Evolutionary conservation across 2,888 invertebrate species (phyloP), one percentile per base, ranked within the genome.

Genomic region (Drosophila differens): DNA sequence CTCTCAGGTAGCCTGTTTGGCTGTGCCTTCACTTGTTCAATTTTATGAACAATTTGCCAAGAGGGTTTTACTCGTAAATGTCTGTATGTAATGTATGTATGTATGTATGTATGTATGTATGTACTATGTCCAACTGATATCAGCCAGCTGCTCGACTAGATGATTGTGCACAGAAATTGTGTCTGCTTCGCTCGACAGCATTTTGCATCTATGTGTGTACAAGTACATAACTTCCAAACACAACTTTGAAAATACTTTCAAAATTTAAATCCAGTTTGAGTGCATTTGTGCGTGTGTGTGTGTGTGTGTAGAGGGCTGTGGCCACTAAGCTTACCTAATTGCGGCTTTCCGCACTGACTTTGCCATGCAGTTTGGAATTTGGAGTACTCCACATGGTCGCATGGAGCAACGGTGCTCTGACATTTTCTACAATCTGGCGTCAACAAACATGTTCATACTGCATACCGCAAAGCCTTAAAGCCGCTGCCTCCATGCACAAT

Each of bases 341-440:
- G 83, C 76, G 78, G 81, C 69, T 71, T 84, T 69, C 66, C 68
- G 54, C 58, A 59, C 69, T 75, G 81, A 73, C 78, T 81, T 78
- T 78, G 87, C 65, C 73, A 76, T 74, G 61, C 67, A 74, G 70
- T 66, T 58, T 47, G 7, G 9, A 44, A 4, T 22, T 58, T 28
- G 47, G 37, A 57, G 63, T 47, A 63, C 51, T 68, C 49, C 28
- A n/a, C 25, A 37, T 19, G 28, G 19, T 19, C 0, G 7, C 57
- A 22, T 44, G 9, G 55, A 25, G 53, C 58, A 58, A 35, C 59
- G 22, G 32, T 1, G n/a, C 33, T 41, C 35, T 10, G 12, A n/a
- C 49, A 55, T 32, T 55, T 44, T 9, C 30, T 39, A 33, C 55
- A 52, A 65, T 70, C 54, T 41, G n/a, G 32, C 41, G 54, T 44